Evolutionary conservation across 2,888 invertebrate species (phyloP).

Genomic region (Xiphydria camelus): DNA sequence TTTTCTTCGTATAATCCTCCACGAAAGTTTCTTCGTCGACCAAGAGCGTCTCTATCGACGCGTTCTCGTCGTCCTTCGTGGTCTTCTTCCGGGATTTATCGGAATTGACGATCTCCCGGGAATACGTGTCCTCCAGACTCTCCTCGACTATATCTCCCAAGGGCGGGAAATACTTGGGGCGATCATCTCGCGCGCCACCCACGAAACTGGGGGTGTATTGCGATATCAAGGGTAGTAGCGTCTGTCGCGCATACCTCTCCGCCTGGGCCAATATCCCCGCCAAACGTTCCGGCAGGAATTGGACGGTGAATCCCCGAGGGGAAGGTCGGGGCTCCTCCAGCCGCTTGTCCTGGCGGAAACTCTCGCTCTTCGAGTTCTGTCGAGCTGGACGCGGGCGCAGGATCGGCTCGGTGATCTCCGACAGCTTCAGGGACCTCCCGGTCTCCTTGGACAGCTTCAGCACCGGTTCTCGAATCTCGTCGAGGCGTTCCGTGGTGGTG

Average conservation of each 20-base stretch:
- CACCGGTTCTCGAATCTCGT: constrained; percentile 76
- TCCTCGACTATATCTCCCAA: constrained; percentile 44
- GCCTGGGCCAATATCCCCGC: constrained; percentile 81
- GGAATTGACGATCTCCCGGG: too few relatives aligned
- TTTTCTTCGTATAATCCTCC: neutral
- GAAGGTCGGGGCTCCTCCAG: constrained; percentile 42
- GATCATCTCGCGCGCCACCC: constrained; percentile 48
- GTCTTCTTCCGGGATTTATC: too few relatives aligned
- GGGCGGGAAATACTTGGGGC: constrained; percentile 69
- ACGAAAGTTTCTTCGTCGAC: neutral
- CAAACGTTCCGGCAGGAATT: constrained; percentile 76
- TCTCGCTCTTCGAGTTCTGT: constrained; percentile 31
- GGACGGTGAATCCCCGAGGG: constrained; percentile 65
- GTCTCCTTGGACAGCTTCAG: constrained; percentile 61
- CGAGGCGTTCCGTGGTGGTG: constrained; percentile 16
- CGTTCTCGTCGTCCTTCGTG: neutral
- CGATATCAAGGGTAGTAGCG: constrained; percentile 75
- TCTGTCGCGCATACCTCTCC: constrained; percentile 79
- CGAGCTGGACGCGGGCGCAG: constrained; percentile 60
- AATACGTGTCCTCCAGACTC: constrained; percentile 6
- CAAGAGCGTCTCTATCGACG: too few relatives aligned
- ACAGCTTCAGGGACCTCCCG: constrained; percentile 47
- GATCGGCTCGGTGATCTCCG: constrained; percentile 71
- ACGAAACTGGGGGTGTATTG: constrained; percentile 76
- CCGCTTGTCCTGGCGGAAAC: too few relatives aligned